phyloP scores from a whole-genome alignment of 2,888 invertebrate genomes.

The Liposcelis brunnea region DNA sequence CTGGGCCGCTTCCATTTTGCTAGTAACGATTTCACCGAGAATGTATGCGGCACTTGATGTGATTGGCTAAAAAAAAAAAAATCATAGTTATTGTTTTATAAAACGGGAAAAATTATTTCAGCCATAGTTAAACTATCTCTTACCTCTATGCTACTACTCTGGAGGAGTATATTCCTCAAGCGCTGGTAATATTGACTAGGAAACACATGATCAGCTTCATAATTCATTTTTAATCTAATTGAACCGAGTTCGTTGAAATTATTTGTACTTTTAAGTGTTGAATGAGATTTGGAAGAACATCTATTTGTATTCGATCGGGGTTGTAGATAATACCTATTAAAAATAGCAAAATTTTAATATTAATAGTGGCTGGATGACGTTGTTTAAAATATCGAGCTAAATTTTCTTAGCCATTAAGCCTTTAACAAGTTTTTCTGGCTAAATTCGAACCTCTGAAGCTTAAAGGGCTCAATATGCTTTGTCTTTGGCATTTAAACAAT shows the following conservation, averaged over 20 bases:
- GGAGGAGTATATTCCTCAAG: conserved; percentile 56
- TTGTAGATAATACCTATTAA: conserved; percentile 54
- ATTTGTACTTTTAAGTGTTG: conserved; percentile 1
- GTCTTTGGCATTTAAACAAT: neutral
- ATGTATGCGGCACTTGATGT: conserved; percentile 67
- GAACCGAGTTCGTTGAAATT: conserved; percentile 41
- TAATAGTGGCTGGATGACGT: no score
- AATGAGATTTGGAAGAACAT: conserved; percentile 33
- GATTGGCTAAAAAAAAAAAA: conserved; percentile 40
- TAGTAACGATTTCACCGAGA: conserved; percentile 69
- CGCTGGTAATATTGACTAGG: conserved; percentile 62
- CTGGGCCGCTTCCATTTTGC: conserved; percentile 78
- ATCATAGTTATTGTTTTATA: neutral
- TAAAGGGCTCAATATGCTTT: neutral
- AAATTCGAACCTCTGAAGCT: no score
- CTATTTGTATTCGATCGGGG: conserved; percentile 46
- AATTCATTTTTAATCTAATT: conserved; percentile 67
- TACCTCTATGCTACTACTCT: conserved; percentile 24
- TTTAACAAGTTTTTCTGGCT: no score
- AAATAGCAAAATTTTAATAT: conserved; percentile 6
- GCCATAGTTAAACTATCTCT: neutral
- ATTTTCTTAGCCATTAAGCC: no score
- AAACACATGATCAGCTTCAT: conserved; percentile 80
- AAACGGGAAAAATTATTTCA: neutral
- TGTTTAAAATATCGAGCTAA: no score